A percentile compares a stretch with the other conserved stretches of the same genome.
phyloP scores from a whole-genome alignment of 2,888 invertebrate genomes.

The Mantis religiosa region DNA sequence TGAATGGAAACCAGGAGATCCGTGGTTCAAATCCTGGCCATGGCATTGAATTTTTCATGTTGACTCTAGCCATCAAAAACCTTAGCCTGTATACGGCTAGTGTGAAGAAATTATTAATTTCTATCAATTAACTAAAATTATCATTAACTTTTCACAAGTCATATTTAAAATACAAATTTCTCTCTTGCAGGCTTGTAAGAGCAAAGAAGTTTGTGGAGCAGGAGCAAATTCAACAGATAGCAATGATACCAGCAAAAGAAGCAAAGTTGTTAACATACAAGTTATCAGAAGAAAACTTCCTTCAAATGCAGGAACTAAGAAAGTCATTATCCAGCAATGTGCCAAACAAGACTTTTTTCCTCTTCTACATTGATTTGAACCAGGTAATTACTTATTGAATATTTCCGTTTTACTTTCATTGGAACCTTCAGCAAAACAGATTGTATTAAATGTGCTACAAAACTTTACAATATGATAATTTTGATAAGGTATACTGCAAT shows the following conservation, averaged over 20 bases:
- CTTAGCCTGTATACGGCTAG: too few species aligned
- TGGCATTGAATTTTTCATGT: too few species aligned
- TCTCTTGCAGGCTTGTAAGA: slow-evolving; percentile 63
- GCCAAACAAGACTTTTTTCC: slow-evolving; percentile 74
- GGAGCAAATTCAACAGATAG: slow-evolving; percentile 84
- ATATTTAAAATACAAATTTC: neutral
- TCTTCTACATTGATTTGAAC: slow-evolving; percentile 69
- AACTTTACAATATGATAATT: neutral
- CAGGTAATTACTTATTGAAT: slow-evolving; percentile 44
- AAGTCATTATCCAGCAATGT: slow-evolving; percentile 64
- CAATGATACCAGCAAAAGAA: slow-evolving; percentile 92
- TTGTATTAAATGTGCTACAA: neutral
- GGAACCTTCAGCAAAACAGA: neutral
- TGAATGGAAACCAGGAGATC: too few species aligned
- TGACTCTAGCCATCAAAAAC: too few species aligned
- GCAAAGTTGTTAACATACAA: slow-evolving; percentile 84
- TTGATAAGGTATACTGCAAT: too few species aligned
- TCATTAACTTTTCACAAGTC: too few species aligned
- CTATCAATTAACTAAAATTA: too few species aligned
- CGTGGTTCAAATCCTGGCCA: too few species aligned
- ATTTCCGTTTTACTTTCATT: neutral
- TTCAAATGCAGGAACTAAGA: slow-evolving; percentile 67
- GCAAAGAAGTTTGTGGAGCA: slow-evolving; percentile 81
- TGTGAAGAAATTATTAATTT: too few species aligned
- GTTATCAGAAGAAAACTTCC: slow-evolving; percentile 72